Percentiles rank a stretch among this genome's conserved stretches.
phyloP scores from a whole-genome alignment of 1,140 invertebrate species.

The Probaryconus sp. region DNA sequence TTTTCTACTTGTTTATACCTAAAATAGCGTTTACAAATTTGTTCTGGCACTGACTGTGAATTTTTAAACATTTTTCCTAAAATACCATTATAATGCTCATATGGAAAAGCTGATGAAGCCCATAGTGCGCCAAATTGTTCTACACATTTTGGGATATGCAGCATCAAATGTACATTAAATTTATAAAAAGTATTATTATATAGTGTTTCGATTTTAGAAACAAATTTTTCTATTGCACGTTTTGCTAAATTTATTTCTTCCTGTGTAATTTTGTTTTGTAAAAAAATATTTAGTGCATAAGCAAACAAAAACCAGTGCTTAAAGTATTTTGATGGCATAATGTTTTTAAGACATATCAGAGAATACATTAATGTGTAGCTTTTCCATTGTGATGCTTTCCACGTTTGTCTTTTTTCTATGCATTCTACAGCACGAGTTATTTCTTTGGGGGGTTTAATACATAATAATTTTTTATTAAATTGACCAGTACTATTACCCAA shows the following conservation, averaged over 20 bases:
- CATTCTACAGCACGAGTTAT: constrained; percentile 42
- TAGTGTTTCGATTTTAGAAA: constrained; percentile 14
- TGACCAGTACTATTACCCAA: constrained; percentile 16
- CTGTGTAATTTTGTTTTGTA: constrained; percentile 27
- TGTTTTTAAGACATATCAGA: constrained; percentile 38
- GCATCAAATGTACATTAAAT: constrained; percentile 50
- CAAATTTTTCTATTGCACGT: constrained; percentile 14
- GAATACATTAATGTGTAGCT: constrained; percentile 57
- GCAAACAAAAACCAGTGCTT: constrained; percentile 56
- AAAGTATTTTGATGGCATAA: constrained; percentile 35
- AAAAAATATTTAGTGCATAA: constrained; percentile 37
- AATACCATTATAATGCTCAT: constrained; percentile 49
- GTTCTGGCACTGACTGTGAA: constrained; percentile 31
- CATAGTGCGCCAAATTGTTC: constrained; percentile 54
- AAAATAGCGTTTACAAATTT: constrained; percentile 40
- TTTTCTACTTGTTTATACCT: constrained; percentile 17
- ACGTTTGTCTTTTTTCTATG: constrained; percentile 36
- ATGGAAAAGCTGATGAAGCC: constrained; percentile 57
- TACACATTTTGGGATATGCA: constrained; percentile 41
- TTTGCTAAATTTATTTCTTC: constrained; percentile 16
- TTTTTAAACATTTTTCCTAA: constrained; percentile 33
- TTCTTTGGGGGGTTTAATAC: constrained; percentile 41
- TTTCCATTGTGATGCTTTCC: constrained; percentile 64
- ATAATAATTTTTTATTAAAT: constrained; percentile 25
- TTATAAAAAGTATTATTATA: constrained; percentile 45